Conservation (phyloP, 2,888 invertebrate genomes). For the Andrena chrysosceles region DNA sequence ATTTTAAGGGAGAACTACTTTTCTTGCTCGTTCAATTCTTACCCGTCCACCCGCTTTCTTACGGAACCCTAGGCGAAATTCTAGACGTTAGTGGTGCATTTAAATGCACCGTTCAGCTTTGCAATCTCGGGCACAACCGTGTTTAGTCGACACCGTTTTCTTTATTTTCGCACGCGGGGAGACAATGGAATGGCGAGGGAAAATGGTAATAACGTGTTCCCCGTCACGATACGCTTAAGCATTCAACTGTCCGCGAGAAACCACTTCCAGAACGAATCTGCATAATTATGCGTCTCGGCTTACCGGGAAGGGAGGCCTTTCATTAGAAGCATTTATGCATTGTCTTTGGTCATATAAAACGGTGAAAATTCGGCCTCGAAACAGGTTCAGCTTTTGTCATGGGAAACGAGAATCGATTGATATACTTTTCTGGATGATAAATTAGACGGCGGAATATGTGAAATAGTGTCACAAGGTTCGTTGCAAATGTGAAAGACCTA, state of each 20-base stretch:
- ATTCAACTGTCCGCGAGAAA: conserved; percentile 53
- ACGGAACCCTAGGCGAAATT: background rate
- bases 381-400: background rate
- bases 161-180: conserved; percentile 8
- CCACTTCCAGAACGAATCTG: conserved; percentile 51
- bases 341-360: background rate
- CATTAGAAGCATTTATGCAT: conserved; percentile 4
- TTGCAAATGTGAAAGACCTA: conserved; percentile 17
- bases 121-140: conserved; percentile 47
- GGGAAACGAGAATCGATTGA: no score
- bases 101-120: conserved; percentile 45
- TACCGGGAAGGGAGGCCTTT: background rate
- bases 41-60: background rate
- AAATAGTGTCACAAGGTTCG: background rate
- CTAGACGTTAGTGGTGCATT: background rate
- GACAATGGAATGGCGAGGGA: conserved; percentile 29
- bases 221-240: conserved; percentile 43
- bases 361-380: background rate
- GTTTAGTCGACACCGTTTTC: conserved; percentile 46
- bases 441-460: no score
- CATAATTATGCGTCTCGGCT: conserved; percentile 59
- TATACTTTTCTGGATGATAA: no score
- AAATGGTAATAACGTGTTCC: conserved; percentile 48
- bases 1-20: background rate
- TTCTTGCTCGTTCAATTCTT: background rate